Base-by-base conservation (phyloP, 2,888 invertebrate genomes). In the Himalopsyche japonica region DNA sequence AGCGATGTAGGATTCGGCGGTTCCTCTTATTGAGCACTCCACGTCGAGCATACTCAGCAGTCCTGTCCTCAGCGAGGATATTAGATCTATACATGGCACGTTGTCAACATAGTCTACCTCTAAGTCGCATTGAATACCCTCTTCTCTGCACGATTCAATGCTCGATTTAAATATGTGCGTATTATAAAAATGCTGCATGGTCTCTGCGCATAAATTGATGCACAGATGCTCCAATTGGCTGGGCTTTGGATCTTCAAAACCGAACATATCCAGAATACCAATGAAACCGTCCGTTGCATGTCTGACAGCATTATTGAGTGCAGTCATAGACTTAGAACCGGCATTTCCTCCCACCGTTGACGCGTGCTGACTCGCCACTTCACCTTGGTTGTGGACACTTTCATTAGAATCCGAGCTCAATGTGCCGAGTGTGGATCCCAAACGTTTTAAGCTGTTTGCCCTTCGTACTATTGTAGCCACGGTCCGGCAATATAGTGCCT, bases 161-260 rank as follows among this genome's bases (percentile, higher is more conserved):
- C 97, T 96, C 30, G 97, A 97, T 91, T 98, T 98, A 92, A 98
- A 98, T 88, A 98, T 97, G 91, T 98, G 98, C 82, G 98, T 98
- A 91, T 98, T 98, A 93, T 98, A 98, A 91, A 98, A 98, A 91
- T 98, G 98, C 90, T 98, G 98, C 97, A 98, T 97, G 47, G 98
- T 98, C 92, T 98, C 98, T 0, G 98, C 98, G 91, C 98, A 98
- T 86, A 98, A 92, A 92, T 98, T 98, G 88, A 98, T 97, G 91
- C 98, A 98, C 85, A 98, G 92, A 90, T 98, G 98, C 90, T 98
- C 98, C 88, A 98, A 92, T 88, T 97, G 97, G 88, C 97, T 96
- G 1, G 97, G 97, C 91, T 96, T 96, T 43, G 97, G 96, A 90
- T 97, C 97, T 92, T 98, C 98, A 91, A 98, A 98, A 6, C 98